Base-by-base conservation (phyloP, 2,888 invertebrate genomes). In the Petrophora chlorosata region DNA sequence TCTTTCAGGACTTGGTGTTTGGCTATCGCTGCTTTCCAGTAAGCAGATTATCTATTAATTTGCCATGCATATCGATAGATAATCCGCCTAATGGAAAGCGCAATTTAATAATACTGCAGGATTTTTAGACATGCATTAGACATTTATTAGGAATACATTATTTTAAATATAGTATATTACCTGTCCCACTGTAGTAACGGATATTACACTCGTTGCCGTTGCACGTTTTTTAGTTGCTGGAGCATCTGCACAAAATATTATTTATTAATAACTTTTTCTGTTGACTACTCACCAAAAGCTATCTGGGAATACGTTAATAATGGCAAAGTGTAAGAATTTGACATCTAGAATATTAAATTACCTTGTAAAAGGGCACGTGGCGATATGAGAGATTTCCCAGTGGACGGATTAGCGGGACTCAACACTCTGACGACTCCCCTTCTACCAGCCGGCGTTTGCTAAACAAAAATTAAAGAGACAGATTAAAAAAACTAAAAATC, bases 371-470 rank as follows among this genome's bases (percentile, higher is more conserved):
- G 73, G 2, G 91, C 90, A 36, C 86, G 65, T 1, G 91, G 91
- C n/a, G 90, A 90, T 58, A 91, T 90, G 5, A 91, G 79, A 7
- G 90, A 90, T 61, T 91, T 91, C 5, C 90, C 89, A 0, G 86
- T 72, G 2, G 85, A 71, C 0, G 80, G 79, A 5, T 84, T 74
- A 1, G 89, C 87, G 0, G 90, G 87, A 68, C 86, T 89, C 23
- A 90, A 53, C 4, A 90, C 89, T 56, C 88, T 69, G 3, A 90
- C 86, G 3, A 89, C 78, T 2, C 88, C 86, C 26, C 89, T 73
- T 1, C 79, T 59, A 1, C 63, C 71, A 3, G 74, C 59, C 3
- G 74, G 63, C 5, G 66, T 66, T 82, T 84, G 56, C 5, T 25
- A 25, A 25, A 25, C 4, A 1, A 19, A 19, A 1, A 19, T 19